Percentiles rank a stretch among this genome's conserved stretches.
These are phyloP conservation scores for Potamarius usumacintae DNA, from an alignment of 2,113 vertebrate species.

Conservation along the genomic window DNA sequence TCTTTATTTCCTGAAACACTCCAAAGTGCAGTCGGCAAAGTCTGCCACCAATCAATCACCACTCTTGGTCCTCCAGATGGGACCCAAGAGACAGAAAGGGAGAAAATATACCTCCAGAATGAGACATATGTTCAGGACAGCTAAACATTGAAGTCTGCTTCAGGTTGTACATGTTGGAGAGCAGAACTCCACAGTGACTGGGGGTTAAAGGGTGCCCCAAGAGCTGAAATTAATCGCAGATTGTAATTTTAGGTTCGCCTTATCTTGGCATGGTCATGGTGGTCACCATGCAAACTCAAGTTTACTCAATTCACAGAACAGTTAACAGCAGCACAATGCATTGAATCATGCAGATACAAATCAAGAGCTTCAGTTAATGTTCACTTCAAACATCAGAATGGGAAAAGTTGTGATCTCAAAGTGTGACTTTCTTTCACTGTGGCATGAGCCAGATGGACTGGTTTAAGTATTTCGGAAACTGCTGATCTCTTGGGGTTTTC, in stretches of 20 bases:
- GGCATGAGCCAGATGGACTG: too few species aligned
- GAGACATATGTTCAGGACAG: conserved; percentile 56
- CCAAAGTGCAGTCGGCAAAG: conserved; percentile 53
- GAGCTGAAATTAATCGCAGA: background rate
- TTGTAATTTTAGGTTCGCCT: background rate
- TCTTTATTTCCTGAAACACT: conserved; percentile 61
- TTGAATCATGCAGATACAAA: too few species aligned
- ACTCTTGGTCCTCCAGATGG: conserved; percentile 41
- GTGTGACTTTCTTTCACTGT: too few species aligned
- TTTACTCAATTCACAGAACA: background rate
- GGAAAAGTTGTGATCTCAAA: too few species aligned
- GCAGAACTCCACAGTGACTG: background rate
- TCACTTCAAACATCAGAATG: too few species aligned
- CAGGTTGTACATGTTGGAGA: background rate
- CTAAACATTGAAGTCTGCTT: background rate
- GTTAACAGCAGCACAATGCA: too few species aligned
- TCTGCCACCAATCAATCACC: conserved; percentile 62
- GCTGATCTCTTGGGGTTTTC: too few species aligned
- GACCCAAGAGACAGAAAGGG: conserved; percentile 32
- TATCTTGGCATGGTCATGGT: background rate
- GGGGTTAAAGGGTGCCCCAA: too few species aligned
- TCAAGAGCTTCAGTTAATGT: too few species aligned
- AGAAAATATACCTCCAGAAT: conserved; percentile 34
- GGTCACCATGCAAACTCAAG: background rate
- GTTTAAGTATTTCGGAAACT: too few species aligned